Evolutionary conservation across 2,113 vertebrate species (phyloP), one percentile per base, ranked within the genome.

Genomic region (Varanus komodoensis): DNA sequence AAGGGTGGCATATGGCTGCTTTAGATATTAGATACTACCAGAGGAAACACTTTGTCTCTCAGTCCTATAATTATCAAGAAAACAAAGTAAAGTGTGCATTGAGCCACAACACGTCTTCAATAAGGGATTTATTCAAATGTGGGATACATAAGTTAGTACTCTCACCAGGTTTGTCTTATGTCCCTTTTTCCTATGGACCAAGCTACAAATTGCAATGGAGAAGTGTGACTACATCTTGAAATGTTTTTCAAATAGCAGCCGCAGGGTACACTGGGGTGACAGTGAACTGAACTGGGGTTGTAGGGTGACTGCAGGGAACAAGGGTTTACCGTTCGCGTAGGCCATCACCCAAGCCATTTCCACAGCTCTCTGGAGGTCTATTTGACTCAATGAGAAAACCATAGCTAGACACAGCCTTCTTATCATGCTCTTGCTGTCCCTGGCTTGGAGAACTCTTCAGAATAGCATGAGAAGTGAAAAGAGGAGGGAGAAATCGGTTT

Each of bases 1-100:
- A 87, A 87, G n/a, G 44, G 82, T 54, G 61, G 86, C 23, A 12
- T 34, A 93, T 88, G 34, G 82, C 94, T 88, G 34, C 32, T 92
- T 91, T 68, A 90, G 48, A 68, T 11, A 73, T 90, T 90, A 86
- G 81, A 27, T 85, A 52, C 19, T 86, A 81, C 54, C 19, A 68
- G 88, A 50, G 34, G 75, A 89, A 34, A 2, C 61, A 7, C 8
- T 54, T 71, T 83, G 71, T 84, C 73, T 54, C 81, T 44, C 71
- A 17, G 27, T 86, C 38, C 54, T 78, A 14, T 79, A 90, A 91
- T 38, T 25, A n/a, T 44, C 12, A 48, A 64, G 90, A 87, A 7
- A 77, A 50, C 54, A 50, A 92, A 48, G 48, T 38, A 91, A 21
- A 87, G 77, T 68, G 29, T 83, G 89, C 84, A 90, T 38, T 78